phyloP scores from a whole-genome alignment of 2,113 vertebrate species.

The Bettongia penicillata region DNA sequence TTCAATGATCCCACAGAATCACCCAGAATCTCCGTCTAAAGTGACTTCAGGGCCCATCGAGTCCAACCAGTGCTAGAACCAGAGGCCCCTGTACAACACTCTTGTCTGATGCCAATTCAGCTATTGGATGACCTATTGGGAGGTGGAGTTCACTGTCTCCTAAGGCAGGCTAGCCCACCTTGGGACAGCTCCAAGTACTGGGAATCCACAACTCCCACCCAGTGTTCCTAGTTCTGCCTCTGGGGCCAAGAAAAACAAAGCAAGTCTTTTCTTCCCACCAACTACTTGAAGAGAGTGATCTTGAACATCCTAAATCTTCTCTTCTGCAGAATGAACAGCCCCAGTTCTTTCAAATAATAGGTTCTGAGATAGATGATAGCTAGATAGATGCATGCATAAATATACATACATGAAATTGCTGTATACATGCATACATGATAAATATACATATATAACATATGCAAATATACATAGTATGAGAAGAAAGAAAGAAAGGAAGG shows the following conservation, averaged over 20 bases:
- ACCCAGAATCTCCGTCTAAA: neutral
- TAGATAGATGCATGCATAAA: neutral
- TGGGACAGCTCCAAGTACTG: neutral
- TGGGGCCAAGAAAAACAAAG: neutral
- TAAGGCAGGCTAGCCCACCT: neutral
- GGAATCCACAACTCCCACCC: neutral
- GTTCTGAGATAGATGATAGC: neutral
- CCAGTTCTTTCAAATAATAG: neutral
- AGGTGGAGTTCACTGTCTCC: neutral
- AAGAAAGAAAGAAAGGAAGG: neutral
- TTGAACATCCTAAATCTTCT: neutral
- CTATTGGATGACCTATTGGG: neutral
- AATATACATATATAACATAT: neutral
- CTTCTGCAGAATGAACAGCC: neutral
- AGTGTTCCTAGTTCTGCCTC: neutral
- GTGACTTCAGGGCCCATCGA: neutral
- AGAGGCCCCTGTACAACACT: neutral
- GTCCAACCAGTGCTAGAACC: neutral
- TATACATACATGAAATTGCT: neutral
- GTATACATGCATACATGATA: neutral
- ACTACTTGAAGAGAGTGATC: neutral
- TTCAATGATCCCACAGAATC: neutral
- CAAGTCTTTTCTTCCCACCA: neutral
- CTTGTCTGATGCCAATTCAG: neutral
- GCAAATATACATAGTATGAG: neutral